A percentile compares a stretch with the other conserved stretches of the same genome.
Conservation (phyloP, 2,797 vertebrate genomes). For the Sphenopsis melanotis region DNA sequence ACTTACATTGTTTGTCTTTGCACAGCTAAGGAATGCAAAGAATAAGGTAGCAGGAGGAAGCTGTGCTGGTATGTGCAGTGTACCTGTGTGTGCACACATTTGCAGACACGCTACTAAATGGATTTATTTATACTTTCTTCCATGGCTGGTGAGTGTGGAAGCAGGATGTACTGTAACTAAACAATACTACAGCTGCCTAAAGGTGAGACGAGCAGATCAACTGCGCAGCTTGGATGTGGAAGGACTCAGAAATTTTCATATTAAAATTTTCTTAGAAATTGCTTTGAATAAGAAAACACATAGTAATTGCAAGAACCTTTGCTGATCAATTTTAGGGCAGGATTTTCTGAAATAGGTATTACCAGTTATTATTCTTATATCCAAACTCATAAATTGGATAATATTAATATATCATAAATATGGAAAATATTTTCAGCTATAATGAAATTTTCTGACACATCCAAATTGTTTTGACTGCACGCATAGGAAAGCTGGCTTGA, state of each 20-base stretch:
- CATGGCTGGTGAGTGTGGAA: background rate
- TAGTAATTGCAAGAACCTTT: background rate
- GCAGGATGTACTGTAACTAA: background rate
- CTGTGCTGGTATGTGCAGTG: background rate
- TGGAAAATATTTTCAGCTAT: background rate
- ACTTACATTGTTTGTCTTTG: background rate
- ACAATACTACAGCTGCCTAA: background rate
- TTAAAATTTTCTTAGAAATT: background rate
- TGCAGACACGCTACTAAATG: background rate
- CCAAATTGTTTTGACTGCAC: background rate
- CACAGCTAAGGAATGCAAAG: background rate
- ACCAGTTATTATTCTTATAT: background rate
- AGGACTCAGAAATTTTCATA: background rate
- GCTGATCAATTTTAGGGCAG: background rate
- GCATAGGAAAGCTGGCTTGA: background rate
- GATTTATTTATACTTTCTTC: background rate
- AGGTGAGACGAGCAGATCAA: background rate
- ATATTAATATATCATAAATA: background rate
- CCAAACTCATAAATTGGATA: background rate
- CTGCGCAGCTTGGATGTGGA: fast-evolving
- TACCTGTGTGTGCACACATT: background rate
- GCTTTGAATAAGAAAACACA: background rate
- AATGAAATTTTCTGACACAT: background rate
- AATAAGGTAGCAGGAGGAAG: background rate
- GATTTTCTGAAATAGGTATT: background rate